These are phyloP conservation scores for Pogonocichla stellata DNA, from an alignment of 2,113 vertebrate species.

Conservation along the genomic window DNA sequence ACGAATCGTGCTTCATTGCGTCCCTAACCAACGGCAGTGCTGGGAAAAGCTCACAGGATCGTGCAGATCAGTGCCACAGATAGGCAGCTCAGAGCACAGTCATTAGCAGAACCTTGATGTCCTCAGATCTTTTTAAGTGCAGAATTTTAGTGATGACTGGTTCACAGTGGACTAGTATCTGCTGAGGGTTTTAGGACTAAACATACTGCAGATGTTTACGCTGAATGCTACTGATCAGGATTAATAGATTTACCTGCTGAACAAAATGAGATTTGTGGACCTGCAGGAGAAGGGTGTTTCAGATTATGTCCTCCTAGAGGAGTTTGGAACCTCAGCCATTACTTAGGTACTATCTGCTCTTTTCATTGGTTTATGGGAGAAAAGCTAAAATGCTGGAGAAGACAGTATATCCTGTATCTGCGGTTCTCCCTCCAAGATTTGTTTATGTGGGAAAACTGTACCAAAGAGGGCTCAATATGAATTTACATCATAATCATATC, in stretches of 20 bases:
- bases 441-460: not conserved
- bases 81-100: not conserved
- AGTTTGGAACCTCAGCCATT: not conserved
- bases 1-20: not conserved
- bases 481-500: not conserved
- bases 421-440: not conserved
- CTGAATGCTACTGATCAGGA: not conserved
- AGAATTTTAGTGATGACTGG: not conserved
- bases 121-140: not conserved
- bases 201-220: not conserved
- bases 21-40: not conserved
- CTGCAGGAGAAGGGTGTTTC: not conserved
- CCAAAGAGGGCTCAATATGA: not conserved
- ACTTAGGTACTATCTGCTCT: not conserved
- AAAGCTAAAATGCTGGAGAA: not conserved
- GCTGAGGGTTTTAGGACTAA: not conserved
- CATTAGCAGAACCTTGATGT: not conserved
- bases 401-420: not conserved
- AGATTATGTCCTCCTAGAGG: not conserved
- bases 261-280: not conserved
- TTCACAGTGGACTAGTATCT: not conserved
- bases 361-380: not conserved
- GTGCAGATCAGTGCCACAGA: constrained; percentile 1
- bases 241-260: not conserved
- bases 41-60: not conserved